Base-by-base conservation (phyloP, 2,113 vertebrate genomes). In the Corvus hawaiiensis region DNA sequence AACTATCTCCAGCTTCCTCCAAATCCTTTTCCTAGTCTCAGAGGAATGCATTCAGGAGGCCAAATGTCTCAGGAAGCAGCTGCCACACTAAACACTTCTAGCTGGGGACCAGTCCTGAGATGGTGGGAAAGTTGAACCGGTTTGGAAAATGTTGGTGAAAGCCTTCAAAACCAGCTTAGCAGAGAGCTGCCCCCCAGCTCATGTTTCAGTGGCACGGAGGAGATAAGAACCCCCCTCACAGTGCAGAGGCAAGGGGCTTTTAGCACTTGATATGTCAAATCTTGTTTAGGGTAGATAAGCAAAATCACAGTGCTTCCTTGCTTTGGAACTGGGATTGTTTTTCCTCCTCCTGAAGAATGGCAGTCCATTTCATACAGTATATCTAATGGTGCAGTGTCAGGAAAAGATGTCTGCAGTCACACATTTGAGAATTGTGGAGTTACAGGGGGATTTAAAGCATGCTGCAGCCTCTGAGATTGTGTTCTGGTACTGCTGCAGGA, bases 31-130 rank as follows among this genome's bases (percentile, higher is more conserved):
- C 90, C 76, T 49, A 51, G 46, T 66, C 95, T 90, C 92, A 84
- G 49, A 96, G 90, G 87, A 95, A 93, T 72, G 88, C 54, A 43
- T 90, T 67, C 83, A 78, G 64, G 61, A 95, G 83, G 90, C 92
- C 88, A 96, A 93, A 93, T 68, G 83, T 46, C 90, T 95, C 93
- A 94, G 94, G 94, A 96, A 97, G 88, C 95, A 96, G 94, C 95
- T 96, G 95, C 85, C 90, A 92, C 83, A 46, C 77, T 72, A 82
- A 95, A 92, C 75, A 54, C 59, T 90, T 90, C 51, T 94, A 54
- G 92, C 56, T 84, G 76, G 79, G 55, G 80, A 90, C 68, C 0
- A 11, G 68, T 80, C 72, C 83, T 77, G 90, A 59, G 76, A 37
- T 0, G 56, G 64, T 95, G 95, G 85, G 94, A 93, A 95, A 93